Evolutionary conservation across 2,113 vertebrate genomes (phyloP), one percentile per base, ranked within the genome.

Genomic region (Melanostigma gelatinosum): DNA sequence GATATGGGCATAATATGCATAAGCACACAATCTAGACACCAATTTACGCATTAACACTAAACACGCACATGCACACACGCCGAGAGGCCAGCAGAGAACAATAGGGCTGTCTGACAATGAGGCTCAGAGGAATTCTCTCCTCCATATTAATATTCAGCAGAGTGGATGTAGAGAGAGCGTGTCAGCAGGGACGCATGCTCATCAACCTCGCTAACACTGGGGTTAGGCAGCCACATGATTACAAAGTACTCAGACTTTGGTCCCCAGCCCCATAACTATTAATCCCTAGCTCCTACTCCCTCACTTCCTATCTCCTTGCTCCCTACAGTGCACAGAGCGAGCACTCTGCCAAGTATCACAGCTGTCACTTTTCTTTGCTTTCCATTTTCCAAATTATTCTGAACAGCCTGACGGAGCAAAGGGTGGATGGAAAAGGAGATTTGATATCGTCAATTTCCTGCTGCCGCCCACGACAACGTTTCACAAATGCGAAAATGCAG

Each of bases 221-320:
- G 87, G 91, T 92, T 90, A 92, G 88, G 75, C 87, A 88, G 92
- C 83, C 91, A 84, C 90, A 89, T 92, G 93, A 94, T 93, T 94
- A 90, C 92, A 91, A 91, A 92, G 89, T 87, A 83, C 86, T 91
- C 90, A 82, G 85, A 91, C 85, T 90, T 90, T 84, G 75, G 83
- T 92, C 90, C 91, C 88, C 75, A 85, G 88, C 65, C 73, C 63
- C 44, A 40, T 11, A 92, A 91, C 87, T 87, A 89, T 83, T 83
- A 90, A 86, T 89, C 88, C 89, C 85, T 77, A 69, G 75, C 80
- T 91, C 84, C 85, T 85, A 72, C 72, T 83, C 54, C 77, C 87
- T 90, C 63, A 32, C 77, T 88, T 85, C 80, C 88, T 88, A 52
- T 46, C 77, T 82, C 86, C 87, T 82, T 24, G 65, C 79, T 86